These are phyloP conservation scores for Bombyx mori DNA, from an alignment of 1,140 invertebrate genomes.

Conservation along the genomic window DNA sequence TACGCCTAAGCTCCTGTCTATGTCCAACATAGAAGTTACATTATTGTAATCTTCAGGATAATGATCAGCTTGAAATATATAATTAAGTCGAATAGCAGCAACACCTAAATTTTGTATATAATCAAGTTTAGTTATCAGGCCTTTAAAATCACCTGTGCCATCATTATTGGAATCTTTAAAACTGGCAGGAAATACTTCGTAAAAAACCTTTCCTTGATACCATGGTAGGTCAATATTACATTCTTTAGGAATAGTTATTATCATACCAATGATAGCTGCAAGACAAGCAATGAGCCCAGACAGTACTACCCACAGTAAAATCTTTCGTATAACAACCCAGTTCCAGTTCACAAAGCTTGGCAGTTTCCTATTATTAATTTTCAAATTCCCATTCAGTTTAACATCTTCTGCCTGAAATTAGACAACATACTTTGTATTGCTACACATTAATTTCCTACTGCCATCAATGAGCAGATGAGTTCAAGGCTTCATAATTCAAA, in stretches of 20 bases:
- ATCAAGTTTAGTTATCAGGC: slow-evolving; percentile 76
- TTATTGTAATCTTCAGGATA: slow-evolving; percentile 81
- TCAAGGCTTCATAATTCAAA: too few relatives aligned
- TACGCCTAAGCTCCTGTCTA: slow-evolving; percentile 77
- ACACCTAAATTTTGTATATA: slow-evolving; percentile 79
- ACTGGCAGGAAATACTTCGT: slow-evolving; percentile 87
- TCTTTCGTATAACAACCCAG: slow-evolving; percentile 82
- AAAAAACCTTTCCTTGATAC: slow-evolving; percentile 86
- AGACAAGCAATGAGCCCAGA: slow-evolving; percentile 78
- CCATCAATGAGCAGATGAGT: too few relatives aligned
- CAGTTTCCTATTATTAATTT: slow-evolving; percentile 48
- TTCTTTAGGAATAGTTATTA: slow-evolving; percentile 77
- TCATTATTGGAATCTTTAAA: slow-evolving; percentile 85
- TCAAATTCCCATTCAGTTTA: slow-evolving; percentile 56
- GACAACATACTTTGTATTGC: background rate
- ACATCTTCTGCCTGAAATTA: slow-evolving; percentile 57
- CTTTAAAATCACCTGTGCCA: slow-evolving; percentile 82
- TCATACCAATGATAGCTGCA: slow-evolving; percentile 78
- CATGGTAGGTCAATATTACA: slow-evolving; percentile 80
- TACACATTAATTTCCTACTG: too few relatives aligned
- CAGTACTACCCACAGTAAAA: slow-evolving; percentile 79
- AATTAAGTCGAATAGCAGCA: slow-evolving; percentile 79
- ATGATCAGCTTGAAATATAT: slow-evolving; percentile 78
- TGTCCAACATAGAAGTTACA: slow-evolving; percentile 73
- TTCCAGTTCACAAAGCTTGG: slow-evolving; percentile 84